Conservation (phyloP, 2,797 vertebrate species). For the Neosalanx taihuensis region DNA sequence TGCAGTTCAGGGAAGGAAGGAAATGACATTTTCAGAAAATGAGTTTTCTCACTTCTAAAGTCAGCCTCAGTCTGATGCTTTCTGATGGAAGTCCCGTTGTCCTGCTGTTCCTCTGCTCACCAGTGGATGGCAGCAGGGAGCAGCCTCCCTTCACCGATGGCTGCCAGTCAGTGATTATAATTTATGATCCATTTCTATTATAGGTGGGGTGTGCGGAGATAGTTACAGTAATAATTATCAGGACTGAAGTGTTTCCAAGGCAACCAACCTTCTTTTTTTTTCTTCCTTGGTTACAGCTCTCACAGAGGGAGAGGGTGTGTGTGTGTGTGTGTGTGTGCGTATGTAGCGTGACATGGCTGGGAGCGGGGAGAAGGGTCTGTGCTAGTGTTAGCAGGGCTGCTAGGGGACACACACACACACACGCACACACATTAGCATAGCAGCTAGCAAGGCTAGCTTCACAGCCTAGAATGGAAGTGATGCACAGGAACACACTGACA, state of each 20-base stretch:
- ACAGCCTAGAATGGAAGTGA: not conserved
- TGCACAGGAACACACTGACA: not conserved
- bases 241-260: slow-evolving; percentile 96
- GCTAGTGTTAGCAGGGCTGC: slow-evolving; percentile 62
- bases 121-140: slow-evolving; percentile 86
- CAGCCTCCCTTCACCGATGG: slow-evolving; percentile 69
- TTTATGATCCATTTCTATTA: slow-evolving; percentile 99
- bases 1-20: slow-evolving; percentile 47
- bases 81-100: not conserved
- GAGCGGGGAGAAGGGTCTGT: slow-evolving; percentile 70
- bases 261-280: slow-evolving; percentile 78
- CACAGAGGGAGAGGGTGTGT: slow-evolving; percentile 31
- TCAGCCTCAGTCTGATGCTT: slow-evolving; percentile 7
- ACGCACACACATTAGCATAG: slow-evolving; percentile 54
- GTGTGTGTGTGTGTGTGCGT: slow-evolving; percentile 68
- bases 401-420: slow-evolving; percentile 56
- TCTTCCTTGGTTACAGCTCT: slow-evolving; percentile 70
- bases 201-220: slow-evolving; percentile 97
- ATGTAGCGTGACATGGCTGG: slow-evolving; percentile 86
- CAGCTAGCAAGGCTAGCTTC: slow-evolving; percentile 16
- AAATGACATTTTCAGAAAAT: slow-evolving; percentile 32
- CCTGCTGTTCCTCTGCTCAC: slow-evolving; percentile 42
- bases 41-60: slow-evolving; percentile 8
- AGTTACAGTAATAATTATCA: slow-evolving; percentile 99
- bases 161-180: slow-evolving; percentile 90